Evolutionary conservation across 2,888 invertebrate species (phyloP).

Genomic region (Xylocampa areola): DNA sequence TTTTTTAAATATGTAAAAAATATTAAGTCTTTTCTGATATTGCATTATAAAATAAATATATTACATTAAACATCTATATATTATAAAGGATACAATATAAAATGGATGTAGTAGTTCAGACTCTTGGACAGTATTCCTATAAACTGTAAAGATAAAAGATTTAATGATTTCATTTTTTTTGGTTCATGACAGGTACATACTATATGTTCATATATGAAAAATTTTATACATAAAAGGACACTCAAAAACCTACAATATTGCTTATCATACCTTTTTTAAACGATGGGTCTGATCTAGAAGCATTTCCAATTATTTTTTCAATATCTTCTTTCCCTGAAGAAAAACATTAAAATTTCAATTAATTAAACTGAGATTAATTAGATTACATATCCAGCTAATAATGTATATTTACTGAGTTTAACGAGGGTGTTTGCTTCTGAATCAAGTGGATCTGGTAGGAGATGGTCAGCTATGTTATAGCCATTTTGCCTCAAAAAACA

Average conservation of each 20-base stretch:
- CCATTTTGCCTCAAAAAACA: slow-evolving; percentile 72
- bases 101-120: slow-evolving; percentile 48
- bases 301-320: slow-evolving; percentile 70
- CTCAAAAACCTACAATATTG: not conserved
- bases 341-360: slow-evolving; percentile 1
- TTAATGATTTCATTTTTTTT: slow-evolving; percentile 25
- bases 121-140: slow-evolving; percentile 30
- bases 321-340: slow-evolving; percentile 74
- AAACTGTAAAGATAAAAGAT: slow-evolving; percentile 61
- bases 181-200: not conserved
- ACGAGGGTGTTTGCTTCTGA: slow-evolving; percentile 67
- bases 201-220: not conserved
- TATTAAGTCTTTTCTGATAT: not conserved
- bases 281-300: slow-evolving; percentile 65
- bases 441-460: slow-evolving; percentile 76
- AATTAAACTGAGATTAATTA: not conserved
- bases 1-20: no score
- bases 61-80: slow-evolving; percentile 6
- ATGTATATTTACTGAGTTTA: slow-evolving; percentile 70
- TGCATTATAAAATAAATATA: not conserved
- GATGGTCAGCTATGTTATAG: slow-evolving; percentile 66
- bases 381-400: not conserved
- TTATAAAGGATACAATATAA: slow-evolving; percentile 71
- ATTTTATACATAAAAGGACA: not conserved
- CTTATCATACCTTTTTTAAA: slow-evolving; percentile 76